Base-by-base conservation (phyloP, 2,888 invertebrate species). In the Coecobrya sp. region DNA sequence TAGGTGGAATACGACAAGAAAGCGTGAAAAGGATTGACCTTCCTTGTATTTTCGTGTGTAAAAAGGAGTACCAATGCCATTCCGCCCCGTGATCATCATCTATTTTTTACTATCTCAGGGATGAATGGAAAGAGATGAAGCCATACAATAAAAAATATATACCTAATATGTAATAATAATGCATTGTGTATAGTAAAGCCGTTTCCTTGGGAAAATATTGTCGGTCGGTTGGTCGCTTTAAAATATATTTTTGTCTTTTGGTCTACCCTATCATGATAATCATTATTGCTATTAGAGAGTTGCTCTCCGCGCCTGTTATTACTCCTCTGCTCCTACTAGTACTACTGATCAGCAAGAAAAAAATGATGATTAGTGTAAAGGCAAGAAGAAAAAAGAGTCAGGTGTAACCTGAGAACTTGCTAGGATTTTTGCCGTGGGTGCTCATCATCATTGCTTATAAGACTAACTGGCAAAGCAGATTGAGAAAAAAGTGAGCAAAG, bases 91-190 rank as follows among this genome's bases (percentile, higher is more conserved):
- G 19, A 55, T 19, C 55, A 19, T 55, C 19, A 55, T 55, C n/a
- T n/a, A n/a, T n/a, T n/a, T n/a, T 55, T 1, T 7, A 19, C n/a
- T 16, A n/a, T 73, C 25, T 3, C 5, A 19, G 76, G 16, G 49
- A 76, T 76, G 76, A 76, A 76, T 76, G 76, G 52, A 25, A 76
- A n/a, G n/a, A n/a, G n/a, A n/a, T n/a, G n/a, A n/a, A n/a, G n/a
- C n/a, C n/a, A n/a, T n/a, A n/a, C n/a, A n/a, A n/a, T n/a, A n/a
- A n/a, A n/a, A n/a, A n/a, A n/a, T n/a, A n/a, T n/a, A n/a, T n/a
- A n/a, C n/a, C n/a, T n/a, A n/a, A n/a, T n/a, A n/a, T n/a, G n/a
- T n/a, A n/a, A n/a, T n/a, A n/a, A n/a, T n/a, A n/a, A n/a, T n/a
- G n/a, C n/a, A n/a, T 36, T 36, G 2, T 36, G 73, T 22, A 45